Evolutionary conservation across 2,113 vertebrate species (phyloP).

Genomic region (Cervus canadensis): DNA sequence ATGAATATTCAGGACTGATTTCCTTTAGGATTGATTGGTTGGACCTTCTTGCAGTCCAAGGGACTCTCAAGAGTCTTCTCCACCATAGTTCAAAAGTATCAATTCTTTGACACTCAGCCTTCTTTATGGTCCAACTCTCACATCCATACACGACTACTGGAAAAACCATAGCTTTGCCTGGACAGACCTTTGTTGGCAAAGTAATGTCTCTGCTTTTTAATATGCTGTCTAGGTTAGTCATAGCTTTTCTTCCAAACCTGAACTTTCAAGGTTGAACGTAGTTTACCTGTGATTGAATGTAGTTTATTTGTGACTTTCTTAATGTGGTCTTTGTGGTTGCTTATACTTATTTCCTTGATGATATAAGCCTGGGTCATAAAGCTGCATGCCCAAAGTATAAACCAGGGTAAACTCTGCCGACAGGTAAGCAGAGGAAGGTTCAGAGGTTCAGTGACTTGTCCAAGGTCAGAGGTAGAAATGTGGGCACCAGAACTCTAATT

Average conservation of each 20-base stretch:
- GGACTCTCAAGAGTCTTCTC: background rate
- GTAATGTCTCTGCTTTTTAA: background rate
- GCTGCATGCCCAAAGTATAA: background rate
- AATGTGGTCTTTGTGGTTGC: background rate
- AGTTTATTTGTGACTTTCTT: background rate
- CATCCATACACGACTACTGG: background rate
- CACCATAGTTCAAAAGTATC: background rate
- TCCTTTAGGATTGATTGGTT: background rate
- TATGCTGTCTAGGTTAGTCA: background rate
- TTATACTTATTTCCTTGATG: background rate
- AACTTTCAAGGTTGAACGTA: background rate
- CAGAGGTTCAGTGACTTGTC: background rate
- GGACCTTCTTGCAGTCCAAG: background rate
- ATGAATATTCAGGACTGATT: background rate
- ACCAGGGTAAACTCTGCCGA: background rate
- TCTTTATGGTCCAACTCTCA: background rate
- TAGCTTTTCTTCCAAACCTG: background rate
- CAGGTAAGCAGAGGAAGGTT: background rate
- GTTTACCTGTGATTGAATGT: background rate
- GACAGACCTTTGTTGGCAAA: background rate
- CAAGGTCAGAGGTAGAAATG: background rate
- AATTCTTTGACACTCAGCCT: background rate
- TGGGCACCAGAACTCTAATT: background rate
- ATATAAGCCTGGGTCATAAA: background rate
- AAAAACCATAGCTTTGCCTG: background rate